A percentile compares a stretch with the other conserved stretches of the same genome.
Conservation (phyloP, 2,113 vertebrate genomes). For the Jaculus jaculus region DNA sequence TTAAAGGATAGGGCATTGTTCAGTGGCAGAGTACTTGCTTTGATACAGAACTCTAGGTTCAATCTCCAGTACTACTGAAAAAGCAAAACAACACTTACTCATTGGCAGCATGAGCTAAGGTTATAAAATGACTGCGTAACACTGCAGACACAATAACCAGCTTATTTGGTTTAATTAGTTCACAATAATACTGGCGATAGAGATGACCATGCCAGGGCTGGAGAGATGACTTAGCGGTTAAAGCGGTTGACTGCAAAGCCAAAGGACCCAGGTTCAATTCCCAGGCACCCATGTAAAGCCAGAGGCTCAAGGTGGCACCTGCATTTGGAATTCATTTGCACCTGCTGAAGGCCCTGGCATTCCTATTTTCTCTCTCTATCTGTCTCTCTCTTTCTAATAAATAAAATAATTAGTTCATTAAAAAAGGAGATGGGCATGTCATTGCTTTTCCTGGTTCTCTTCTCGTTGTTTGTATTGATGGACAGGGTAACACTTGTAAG, state of each 20-base stretch:
- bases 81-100: neutral
- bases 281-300: too few species aligned
- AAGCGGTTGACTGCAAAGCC: too few species aligned
- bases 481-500: neutral
- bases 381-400: too few species aligned
- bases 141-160: too few species aligned
- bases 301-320: too few species aligned
- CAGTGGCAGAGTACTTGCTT: neutral
- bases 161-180: neutral
- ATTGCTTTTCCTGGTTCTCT: neutral
- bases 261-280: too few species aligned
- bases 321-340: too few species aligned
- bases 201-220: neutral
- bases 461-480: fast-evolving
- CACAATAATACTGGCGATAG: neutral
- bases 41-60: neutral
- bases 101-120: neutral
- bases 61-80: neutral
- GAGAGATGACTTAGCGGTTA: too few species aligned
- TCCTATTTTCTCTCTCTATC: too few species aligned
- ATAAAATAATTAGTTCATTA: too few species aligned
- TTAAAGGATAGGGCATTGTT: neutral
- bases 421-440: neutral
- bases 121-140: neutral
- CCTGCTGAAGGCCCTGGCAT: too few species aligned